phyloP scores from a whole-genome alignment of 2,888 invertebrate species.

The Napeogenes sylphis region DNA sequence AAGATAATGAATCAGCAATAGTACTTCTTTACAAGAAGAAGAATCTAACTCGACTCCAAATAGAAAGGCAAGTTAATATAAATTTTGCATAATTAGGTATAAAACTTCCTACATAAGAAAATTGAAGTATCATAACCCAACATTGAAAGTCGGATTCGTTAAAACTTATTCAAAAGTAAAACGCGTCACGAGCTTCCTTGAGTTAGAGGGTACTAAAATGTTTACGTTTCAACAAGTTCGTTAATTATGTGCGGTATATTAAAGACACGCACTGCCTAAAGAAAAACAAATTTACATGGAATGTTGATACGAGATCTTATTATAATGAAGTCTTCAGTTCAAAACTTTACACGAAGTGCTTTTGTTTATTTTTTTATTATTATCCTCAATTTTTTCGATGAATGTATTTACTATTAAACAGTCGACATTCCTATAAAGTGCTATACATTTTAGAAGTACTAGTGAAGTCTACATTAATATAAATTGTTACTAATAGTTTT shows the following conservation, averaged over 20 bases:
- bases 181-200: constrained; percentile 45
- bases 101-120: constrained; percentile 28
- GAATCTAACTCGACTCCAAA: too few species aligned
- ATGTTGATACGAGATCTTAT: constrained; percentile 9
- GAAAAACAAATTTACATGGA: constrained; percentile 20
- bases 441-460: too few species aligned
- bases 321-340: constrained; percentile 1
- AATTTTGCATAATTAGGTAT: constrained; percentile 19
- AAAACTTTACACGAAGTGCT: too few species aligned
- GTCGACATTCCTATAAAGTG: too few species aligned
- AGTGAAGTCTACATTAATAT: too few species aligned
- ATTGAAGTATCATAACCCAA: constrained; percentile 29
- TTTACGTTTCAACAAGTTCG: constrained; percentile 55
- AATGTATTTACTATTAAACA: too few species aligned
- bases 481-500: too few species aligned
- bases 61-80: constrained; percentile 80
- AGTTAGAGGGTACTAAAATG: constrained; percentile 55
- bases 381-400: too few species aligned
- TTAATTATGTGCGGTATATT: constrained; percentile 59
- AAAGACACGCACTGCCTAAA: constrained; percentile 54
- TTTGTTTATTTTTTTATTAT: too few species aligned
- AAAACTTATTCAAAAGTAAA: constrained; percentile 29
- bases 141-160: constrained; percentile 29
- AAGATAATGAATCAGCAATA: too few species aligned
- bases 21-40: too few species aligned